Evolutionary conservation across 1,140 invertebrate genomes (phyloP).

Genomic region (Wasmannia auropunctata): DNA sequence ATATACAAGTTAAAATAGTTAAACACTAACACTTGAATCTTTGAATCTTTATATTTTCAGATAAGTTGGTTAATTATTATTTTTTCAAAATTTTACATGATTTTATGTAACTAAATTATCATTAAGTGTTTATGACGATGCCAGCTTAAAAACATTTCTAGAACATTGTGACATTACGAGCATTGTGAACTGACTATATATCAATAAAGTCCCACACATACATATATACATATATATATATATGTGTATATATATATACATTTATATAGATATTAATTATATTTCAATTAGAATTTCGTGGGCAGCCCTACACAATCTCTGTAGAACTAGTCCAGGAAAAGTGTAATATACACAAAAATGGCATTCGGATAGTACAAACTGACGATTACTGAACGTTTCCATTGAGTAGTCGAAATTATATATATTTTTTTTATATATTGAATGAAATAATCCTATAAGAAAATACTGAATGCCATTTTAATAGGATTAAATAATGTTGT

Average conservation of each 20-base stretch:
- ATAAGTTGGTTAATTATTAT: background rate
- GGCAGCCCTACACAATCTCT: slow-evolving; percentile 74
- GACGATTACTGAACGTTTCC: slow-evolving; percentile 82
- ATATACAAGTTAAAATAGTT: background rate
- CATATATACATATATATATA: slow-evolving; percentile 61
- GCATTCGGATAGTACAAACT: slow-evolving; percentile 86
- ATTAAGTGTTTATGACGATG: background rate
- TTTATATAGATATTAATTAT: slow-evolving; percentile 73
- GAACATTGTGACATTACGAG: slow-evolving; percentile 65
- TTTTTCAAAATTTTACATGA: background rate
- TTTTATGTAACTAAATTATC: background rate
- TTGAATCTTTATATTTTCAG: background rate
- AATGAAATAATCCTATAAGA: slow-evolving; percentile 83
- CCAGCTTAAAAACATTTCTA: slow-evolving; percentile 20
- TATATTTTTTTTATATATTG: slow-evolving; percentile 86
- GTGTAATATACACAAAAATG: slow-evolving; percentile 84
- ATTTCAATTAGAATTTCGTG: slow-evolving; percentile 82
- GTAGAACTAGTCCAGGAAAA: slow-evolving; percentile 77
- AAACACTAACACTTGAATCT: background rate
- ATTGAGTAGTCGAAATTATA: slow-evolving; percentile 85
- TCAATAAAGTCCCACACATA: slow-evolving; percentile 77
- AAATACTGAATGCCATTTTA: slow-evolving; percentile 85
- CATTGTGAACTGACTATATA: slow-evolving; percentile 78
- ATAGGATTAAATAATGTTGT: slow-evolving; percentile 81
- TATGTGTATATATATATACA: background rate